Conservation (phyloP, 1,140 invertebrate genomes). For the Zaprionus gabonicus region DNA sequence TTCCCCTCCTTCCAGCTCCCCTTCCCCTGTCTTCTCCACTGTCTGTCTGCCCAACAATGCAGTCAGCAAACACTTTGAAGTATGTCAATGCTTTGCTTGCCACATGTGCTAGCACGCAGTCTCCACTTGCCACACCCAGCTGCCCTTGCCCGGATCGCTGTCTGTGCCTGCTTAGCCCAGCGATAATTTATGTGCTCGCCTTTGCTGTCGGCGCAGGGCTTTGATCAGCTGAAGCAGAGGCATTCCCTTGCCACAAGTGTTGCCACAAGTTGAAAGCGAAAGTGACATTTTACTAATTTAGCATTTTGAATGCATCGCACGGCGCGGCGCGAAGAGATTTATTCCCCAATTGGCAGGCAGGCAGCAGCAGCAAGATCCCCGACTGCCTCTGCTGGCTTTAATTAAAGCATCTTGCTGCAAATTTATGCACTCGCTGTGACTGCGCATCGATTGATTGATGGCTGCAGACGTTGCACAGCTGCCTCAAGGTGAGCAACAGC, state of each 20-base stretch:
- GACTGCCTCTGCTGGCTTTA: constrained; percentile 42
- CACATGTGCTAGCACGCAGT: constrained; percentile 66
- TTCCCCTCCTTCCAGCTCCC: too few relatives aligned
- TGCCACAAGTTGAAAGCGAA: constrained; percentile 71
- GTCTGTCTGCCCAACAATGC: constrained; percentile 38
- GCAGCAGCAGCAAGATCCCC: constrained; percentile 10
- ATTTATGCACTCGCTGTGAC: constrained; percentile 27
- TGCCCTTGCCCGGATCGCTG: constrained; percentile 35
- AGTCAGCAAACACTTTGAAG: constrained; percentile 68
- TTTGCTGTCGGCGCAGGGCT: constrained; percentile 50
- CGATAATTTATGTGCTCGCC: constrained; percentile 78
- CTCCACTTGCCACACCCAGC: constrained; percentile 11
- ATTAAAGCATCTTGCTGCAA: constrained; percentile 56
- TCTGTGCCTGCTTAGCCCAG: constrained; percentile 75
- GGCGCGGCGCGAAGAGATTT: constrained; percentile 69
- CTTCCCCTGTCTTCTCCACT: background rate
- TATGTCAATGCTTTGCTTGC: constrained; percentile 76
- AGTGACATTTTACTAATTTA: constrained; percentile 83
- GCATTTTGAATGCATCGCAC: constrained; percentile 74
- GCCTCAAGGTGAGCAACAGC: constrained; percentile 29
- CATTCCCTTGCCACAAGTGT: constrained; percentile 35
- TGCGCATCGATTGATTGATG: constrained; percentile 57
- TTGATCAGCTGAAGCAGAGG: constrained; percentile 63
- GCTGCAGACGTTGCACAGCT: background rate
- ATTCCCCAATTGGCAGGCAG: constrained; percentile 51